A percentile compares a stretch with the other conserved stretches of the same genome.
These are phyloP conservation scores for Autographa pulchrina DNA, from an alignment of 2,888 invertebrate genomes.

Conservation along the genomic window DNA sequence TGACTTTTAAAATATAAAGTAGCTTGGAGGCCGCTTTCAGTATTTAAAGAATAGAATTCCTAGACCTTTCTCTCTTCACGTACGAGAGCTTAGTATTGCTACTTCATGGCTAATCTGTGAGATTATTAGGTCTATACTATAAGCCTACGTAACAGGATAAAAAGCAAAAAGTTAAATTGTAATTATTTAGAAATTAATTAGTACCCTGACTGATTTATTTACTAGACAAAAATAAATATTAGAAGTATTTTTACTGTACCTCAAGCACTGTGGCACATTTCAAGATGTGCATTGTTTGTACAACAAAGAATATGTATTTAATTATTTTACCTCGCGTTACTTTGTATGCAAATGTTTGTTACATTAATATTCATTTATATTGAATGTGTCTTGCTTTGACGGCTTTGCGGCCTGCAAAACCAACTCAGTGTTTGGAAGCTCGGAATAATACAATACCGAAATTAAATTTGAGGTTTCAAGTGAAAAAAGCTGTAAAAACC, in stretches of 20 bases:
- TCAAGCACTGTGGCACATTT: slow-evolving; percentile 17
- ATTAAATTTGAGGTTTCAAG: neutral
- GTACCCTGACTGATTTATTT: too few species aligned
- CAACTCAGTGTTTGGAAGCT: neutral
- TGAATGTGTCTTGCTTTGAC: slow-evolving; percentile 45
- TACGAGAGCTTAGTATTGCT: neutral
- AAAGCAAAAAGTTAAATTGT: neutral
- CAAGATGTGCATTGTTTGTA: slow-evolving; percentile 59
- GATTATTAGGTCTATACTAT: neutral
- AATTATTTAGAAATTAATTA: too few species aligned
- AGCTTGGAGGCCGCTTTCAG: neutral
- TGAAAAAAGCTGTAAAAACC: neutral
- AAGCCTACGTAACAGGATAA: neutral
- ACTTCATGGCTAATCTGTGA: neutral
- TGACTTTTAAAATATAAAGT: neutral
- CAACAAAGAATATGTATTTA: slow-evolving; percentile 62
- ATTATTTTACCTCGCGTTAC: slow-evolving; percentile 64
- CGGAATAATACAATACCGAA: neutral
- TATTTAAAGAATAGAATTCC: slow-evolving; percentile 2
- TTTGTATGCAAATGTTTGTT: slow-evolving; percentile 68
- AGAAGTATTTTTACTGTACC: slow-evolving; percentile 20
- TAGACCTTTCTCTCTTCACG: neutral
- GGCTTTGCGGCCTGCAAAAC: slow-evolving; percentile 23
- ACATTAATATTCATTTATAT: slow-evolving; percentile 65
- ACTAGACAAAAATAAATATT: neutral